Evolutionary conservation across 2,888 invertebrate species (phyloP).

Genomic region (Pantelozetes paolii): DNA sequence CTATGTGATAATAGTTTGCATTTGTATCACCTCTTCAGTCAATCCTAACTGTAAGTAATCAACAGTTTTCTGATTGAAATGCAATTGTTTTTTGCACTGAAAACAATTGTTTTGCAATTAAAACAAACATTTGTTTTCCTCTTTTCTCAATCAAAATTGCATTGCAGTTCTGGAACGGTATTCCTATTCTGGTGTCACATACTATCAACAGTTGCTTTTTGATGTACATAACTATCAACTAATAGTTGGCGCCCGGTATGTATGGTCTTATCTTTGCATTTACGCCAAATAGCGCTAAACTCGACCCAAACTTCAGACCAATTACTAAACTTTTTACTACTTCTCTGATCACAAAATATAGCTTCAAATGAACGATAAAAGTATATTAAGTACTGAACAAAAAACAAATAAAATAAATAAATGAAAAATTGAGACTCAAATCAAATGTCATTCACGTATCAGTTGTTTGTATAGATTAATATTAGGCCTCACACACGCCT

Average conservation of each 20-base stretch:
- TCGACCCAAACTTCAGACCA: not conserved
- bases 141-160: not conserved
- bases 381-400: not conserved
- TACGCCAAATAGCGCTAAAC: no score
- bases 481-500: not conserved
- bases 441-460: not conserved
- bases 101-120: not conserved
- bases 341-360: not conserved
- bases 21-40: not conserved
- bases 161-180: conserved; percentile 56
- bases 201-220: conserved; percentile 77
- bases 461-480: not conserved
- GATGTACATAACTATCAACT: conserved; percentile 81
- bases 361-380: conserved; percentile 5
- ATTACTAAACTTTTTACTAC: not conserved
- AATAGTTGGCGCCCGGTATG: conserved; percentile 83
- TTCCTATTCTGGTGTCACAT: conserved; percentile 66
- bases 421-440: not conserved
- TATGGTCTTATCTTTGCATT: conserved; percentile 44
- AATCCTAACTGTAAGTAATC: not conserved
- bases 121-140: not conserved
- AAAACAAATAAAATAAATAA: no score
- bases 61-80: not conserved
- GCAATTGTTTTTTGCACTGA: not conserved
- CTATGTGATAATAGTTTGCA: not conserved